Percentiles rank a stretch among this genome's conserved stretches.
phyloP scores from a whole-genome alignment of 1,140 invertebrate genomes.

The Penaeus japonicus region DNA sequence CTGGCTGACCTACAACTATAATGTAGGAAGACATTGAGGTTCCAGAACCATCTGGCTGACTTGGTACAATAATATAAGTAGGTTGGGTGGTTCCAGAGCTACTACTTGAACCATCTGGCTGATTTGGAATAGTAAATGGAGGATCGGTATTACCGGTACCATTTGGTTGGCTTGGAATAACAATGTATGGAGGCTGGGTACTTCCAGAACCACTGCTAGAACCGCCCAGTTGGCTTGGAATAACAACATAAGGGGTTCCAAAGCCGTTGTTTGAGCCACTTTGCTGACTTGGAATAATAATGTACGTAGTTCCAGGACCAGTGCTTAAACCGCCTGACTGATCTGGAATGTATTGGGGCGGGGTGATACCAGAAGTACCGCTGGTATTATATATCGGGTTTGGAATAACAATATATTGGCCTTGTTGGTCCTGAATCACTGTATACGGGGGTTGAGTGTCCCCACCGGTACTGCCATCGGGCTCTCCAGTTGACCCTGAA shows the following conservation, averaged over 20 bases:
- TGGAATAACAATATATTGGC: too few relatives aligned
- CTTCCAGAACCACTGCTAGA: background rate
- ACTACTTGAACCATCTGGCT: too few relatives aligned
- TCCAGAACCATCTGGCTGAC: too few relatives aligned
- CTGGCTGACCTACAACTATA: too few relatives aligned
- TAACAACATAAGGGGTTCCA: background rate
- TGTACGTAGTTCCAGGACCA: background rate
- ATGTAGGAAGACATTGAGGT: too few relatives aligned
- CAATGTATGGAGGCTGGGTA: background rate
- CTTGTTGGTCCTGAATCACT: background rate
- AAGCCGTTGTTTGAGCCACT: background rate
- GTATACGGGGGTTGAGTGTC: background rate
- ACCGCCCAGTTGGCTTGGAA: background rate
- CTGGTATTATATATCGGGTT: too few relatives aligned
- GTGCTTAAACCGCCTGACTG: background rate
- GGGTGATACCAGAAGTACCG: too few relatives aligned
- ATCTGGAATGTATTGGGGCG: background rate
- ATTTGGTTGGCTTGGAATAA: background rate
- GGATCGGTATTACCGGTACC: background rate
- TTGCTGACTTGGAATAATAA: background rate
- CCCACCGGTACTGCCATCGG: background rate
- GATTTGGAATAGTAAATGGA: too few relatives aligned
- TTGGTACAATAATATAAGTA: too few relatives aligned
- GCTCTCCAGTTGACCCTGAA: background rate
- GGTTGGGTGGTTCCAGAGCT: too few relatives aligned